Evolutionary conservation across 2,888 invertebrate genomes (phyloP).

Genomic region (Physocephala rufipes): DNA sequence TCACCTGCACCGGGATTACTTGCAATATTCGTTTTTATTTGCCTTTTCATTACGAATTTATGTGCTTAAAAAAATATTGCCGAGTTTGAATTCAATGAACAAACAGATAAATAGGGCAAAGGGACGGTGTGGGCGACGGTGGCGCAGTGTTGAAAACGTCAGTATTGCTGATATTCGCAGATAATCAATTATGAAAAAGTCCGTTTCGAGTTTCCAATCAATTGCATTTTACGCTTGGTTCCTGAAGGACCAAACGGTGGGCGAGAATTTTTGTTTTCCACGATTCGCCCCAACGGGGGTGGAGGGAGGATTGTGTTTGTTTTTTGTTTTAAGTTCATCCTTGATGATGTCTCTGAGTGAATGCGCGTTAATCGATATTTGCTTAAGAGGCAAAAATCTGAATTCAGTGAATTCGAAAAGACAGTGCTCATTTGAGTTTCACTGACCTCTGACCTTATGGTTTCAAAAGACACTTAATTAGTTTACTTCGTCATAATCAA

Average conservation of each 20-base stretch:
- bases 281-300: not conserved
- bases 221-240: slow-evolving; percentile 22
- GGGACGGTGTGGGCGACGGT: not conserved
- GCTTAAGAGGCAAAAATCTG: slow-evolving; percentile 1
- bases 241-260: not conserved
- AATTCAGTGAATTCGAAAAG: not conserved
- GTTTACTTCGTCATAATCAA: no score
- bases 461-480: not conserved
- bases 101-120: not conserved
- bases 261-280: not conserved
- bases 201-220: slow-evolving; percentile 35
- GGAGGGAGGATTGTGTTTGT: not conserved
- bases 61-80: not conserved
- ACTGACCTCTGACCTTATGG: not conserved
- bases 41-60: slow-evolving; percentile 28
- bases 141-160: no score
- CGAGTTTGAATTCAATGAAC: slow-evolving; percentile 17
- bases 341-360: not conserved
- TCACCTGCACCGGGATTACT: not conserved
- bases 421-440: not conserved
- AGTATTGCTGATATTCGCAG: no score
- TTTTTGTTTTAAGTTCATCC: slow-evolving; percentile 2
- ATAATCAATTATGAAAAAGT: slow-evolving; percentile 50
- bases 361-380: slow-evolving; percentile 20
- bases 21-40: slow-evolving; percentile 2